These are phyloP conservation scores for Mamestra brassicae DNA, from an alignment of 2,888 invertebrate genomes.

Conservation along the genomic window DNA sequence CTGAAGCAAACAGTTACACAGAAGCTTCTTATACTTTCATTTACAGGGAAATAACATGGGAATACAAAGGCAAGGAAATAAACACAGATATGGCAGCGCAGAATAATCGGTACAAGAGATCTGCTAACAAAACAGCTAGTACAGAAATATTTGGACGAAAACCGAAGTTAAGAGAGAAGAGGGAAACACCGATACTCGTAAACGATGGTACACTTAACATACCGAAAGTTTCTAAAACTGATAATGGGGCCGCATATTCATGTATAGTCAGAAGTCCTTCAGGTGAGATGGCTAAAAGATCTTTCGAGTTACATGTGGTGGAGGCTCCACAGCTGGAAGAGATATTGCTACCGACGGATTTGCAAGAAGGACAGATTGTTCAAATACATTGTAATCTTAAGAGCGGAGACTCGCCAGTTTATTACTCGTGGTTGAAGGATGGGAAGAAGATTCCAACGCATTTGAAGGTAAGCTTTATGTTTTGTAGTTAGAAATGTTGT, in stretches of 20 bases:
- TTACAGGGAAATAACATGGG: conserved; percentile 89
- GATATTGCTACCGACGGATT: conserved; percentile 94
- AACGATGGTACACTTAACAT: conserved; percentile 91
- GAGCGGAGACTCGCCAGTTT: conserved; percentile 93
- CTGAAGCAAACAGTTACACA: conserved; percentile 14
- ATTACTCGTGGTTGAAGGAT: conserved; percentile 93
- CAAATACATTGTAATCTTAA: conserved; percentile 96
- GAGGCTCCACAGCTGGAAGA: conserved; percentile 95
- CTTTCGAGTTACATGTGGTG: conserved; percentile 93
- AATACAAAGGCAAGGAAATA: conserved; percentile 87
- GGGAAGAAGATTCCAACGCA: conserved; percentile 92
- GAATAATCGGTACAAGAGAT: conserved; percentile 81
- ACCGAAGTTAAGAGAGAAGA: conserved; percentile 86
- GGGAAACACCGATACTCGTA: conserved; percentile 77
- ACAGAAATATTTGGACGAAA: conserved; percentile 88
- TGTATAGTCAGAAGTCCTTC: conserved; percentile 94
- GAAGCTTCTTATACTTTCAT: conserved; percentile 27
- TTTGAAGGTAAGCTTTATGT: conserved; percentile 89
- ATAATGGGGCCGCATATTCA: conserved; percentile 94
- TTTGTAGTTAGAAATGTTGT: conserved; percentile 12
- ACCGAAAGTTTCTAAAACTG: conserved; percentile 91
- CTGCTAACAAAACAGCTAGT: conserved; percentile 78
- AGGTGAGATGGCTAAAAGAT: conserved; percentile 94
- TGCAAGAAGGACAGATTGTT: conserved; percentile 96
- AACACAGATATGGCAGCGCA: conserved; percentile 76